Percentiles rank a stretch among this genome's conserved stretches.
Conservation (phyloP, 23 tunicate genomes). For the Ascidia mentula region DNA sequence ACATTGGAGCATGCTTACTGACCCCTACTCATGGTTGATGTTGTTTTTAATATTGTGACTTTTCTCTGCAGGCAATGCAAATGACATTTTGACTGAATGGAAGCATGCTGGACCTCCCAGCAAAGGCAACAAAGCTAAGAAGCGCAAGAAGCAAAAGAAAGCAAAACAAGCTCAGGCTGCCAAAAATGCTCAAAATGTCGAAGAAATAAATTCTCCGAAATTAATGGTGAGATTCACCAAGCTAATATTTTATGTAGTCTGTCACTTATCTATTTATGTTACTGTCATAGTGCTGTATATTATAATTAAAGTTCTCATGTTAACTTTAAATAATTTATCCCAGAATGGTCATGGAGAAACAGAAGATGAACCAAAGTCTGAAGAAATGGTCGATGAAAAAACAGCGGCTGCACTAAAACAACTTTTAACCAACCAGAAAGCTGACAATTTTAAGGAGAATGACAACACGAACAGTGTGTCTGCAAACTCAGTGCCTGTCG, state of each 20-base stretch:
- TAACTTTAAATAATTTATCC: not conserved
- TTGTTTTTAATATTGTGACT: not conserved
- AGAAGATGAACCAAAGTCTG: not conserved
- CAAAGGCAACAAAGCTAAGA: conserved; percentile 7
- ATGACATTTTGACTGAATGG: conserved; percentile 33
- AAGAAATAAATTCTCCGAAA: not conserved
- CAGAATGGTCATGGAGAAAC: not conserved
- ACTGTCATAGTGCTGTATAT: not conserved
- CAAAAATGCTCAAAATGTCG: not conserved
- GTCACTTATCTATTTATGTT: too few relatives aligned
- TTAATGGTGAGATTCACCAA: not conserved
- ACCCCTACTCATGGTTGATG: too few relatives aligned
- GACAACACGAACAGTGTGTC: not conserved
- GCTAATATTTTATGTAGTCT: not conserved
- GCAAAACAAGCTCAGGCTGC: conserved; percentile 10
- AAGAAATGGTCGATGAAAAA: not conserved
- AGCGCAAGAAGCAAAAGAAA: conserved; percentile 15
- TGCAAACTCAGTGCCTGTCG: not conserved
- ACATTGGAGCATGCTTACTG: too few relatives aligned
- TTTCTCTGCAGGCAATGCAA: conserved; percentile 4
- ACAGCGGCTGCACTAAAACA: not conserved
- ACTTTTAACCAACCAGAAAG: not conserved
- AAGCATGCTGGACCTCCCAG: conserved; percentile 13
- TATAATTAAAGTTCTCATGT: not conserved
- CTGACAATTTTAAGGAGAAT: not conserved